phyloP scores from a whole-genome alignment of 1,140 invertebrate genomes.

The Leptonema lineaticorne region DNA sequence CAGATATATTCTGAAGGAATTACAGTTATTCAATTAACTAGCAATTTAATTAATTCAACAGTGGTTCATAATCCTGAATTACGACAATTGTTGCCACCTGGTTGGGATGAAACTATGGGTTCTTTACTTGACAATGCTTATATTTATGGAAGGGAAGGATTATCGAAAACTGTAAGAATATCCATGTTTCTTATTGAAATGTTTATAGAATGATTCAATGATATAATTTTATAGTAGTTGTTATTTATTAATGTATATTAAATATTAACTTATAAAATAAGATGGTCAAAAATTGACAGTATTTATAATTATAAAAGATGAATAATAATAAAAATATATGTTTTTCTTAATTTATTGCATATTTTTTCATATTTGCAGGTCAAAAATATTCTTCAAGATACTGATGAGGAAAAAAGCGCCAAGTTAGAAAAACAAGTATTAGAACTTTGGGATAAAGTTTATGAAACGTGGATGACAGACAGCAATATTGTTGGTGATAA shows the following conservation, averaged over 20 bases:
- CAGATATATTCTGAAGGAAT: constrained; percentile 95
- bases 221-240: no score
- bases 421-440: constrained; percentile 88
- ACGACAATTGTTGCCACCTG: constrained; percentile 69
- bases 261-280: no score
- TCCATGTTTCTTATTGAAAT: no score
- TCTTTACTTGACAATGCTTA: constrained; percentile 91
- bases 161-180: constrained; percentile 76
- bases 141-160: constrained; percentile 82
- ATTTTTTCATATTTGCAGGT: constrained; percentile 56
- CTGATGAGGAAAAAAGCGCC: constrained; percentile 78
- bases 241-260: no score
- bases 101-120: constrained; percentile 79
- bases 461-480: constrained; percentile 84
- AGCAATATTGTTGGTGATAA: constrained; percentile 62
- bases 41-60: constrained; percentile 87
- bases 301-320: no score
- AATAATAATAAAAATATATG: no score
- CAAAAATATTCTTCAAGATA: constrained; percentile 75
- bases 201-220: no score
- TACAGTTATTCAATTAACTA: constrained; percentile 84
- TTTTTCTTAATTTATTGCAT: no score
- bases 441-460: constrained; percentile 90
- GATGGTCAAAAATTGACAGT: no score
- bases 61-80: constrained; percentile 86